Base-by-base conservation (phyloP, 1,140 invertebrate genomes). In the fruit fly (Drosophila melanogaster) region DNA sequence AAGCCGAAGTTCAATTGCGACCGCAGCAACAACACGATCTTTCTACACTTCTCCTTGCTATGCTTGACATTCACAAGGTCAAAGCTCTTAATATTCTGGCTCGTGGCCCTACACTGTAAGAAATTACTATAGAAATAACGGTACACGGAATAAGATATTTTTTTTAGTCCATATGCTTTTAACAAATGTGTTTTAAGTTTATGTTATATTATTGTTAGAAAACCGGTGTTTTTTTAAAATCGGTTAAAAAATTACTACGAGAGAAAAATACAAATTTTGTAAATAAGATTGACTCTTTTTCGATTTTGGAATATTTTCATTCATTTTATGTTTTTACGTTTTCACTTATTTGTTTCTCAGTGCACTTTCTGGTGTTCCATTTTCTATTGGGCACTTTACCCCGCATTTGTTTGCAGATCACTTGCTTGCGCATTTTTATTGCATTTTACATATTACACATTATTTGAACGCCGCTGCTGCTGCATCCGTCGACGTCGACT, bases 1-100 rank as follows among this genome's bases (percentile, higher is more conserved):
- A 60, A 77, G 72, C 33, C 57, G 43, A 81, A 61, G 81, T 65
- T 84, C 65, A 80, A 85, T 81, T 77, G 72, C 44, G 56, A 77
- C 41, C 62, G 44, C 37, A 64, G 60, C 44, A 56, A 56, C 50
- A 61, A 49, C n/a, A 14, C 56, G 40, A 51, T 67, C 37, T 40
- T 50, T 69, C 33, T 54, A 49, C 41, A 15, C 15, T 44, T 56
- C 50, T 53, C 17, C 41, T 35, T 43, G 64, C 61, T 58, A 66
- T 71, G 70, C 60, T 79, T 86, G 83, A 86, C 83, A 69, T 86
- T 86, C 75, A 67, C 79, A 87, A 86, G 83, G 83, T 86, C 67
- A 67, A 56, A 64, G 40, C 69, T 70, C 56, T 43, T 41, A 43
- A 47, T 44, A 8, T 35, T 43, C 37, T 49, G 56, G 57, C 37